A percentile compares a stretch with the other conserved stretches of the same genome.
phyloP scores from a whole-genome alignment of 2,113 vertebrate genomes.

The Hemiprocne comata region DNA sequence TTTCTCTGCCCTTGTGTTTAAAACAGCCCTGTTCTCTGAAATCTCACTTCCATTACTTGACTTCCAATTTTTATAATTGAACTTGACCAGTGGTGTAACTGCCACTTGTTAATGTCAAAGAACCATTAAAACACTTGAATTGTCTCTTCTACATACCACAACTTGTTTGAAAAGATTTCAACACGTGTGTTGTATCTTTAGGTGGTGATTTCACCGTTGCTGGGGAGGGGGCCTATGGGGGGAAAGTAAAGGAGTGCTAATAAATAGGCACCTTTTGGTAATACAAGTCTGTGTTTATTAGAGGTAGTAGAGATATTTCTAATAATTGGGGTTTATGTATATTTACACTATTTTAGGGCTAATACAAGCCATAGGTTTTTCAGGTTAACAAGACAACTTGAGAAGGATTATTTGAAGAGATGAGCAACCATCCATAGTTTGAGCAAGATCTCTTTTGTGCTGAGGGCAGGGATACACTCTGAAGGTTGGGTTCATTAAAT shows the following conservation, averaged over 20 bases:
- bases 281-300: not conserved
- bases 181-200: not conserved
- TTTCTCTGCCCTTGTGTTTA: not conserved
- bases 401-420: not conserved
- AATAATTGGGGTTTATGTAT: not conserved
- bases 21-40: not conserved
- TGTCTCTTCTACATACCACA: not conserved
- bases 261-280: not conserved
- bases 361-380: not conserved
- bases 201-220: not conserved
- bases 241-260: not conserved
- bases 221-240: no score
- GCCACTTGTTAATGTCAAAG: not conserved
- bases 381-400: not conserved
- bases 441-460: not conserved
- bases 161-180: not conserved
- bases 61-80: not conserved
- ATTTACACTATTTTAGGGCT: not conserved
- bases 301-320: not conserved
- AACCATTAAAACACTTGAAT: not conserved
- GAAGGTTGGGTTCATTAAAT: accelerated
- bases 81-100: not conserved
- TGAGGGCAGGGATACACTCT: not conserved
- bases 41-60: not conserved
- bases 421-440: accelerated